Conservation (phyloP, 2,888 invertebrate species). For the Tachina lurida region DNA sequence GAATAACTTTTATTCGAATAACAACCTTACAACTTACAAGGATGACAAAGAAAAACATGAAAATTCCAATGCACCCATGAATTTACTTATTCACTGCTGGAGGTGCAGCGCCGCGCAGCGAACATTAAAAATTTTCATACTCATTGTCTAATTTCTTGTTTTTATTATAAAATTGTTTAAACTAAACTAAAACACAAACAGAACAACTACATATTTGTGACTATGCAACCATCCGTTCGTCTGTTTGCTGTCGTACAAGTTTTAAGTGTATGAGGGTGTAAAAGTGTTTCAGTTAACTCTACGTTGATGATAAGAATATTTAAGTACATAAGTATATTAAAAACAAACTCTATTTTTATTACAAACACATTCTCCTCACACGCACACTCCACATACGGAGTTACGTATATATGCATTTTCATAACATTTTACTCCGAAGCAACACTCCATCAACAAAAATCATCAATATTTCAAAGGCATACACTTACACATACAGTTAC, state of each 20-base stretch:
- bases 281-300: constrained; percentile 68
- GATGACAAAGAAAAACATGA: background rate
- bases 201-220: background rate
- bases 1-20: background rate
- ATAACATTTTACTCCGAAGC: constrained; percentile 34
- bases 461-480: constrained; percentile 63
- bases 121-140: constrained; percentile 1
- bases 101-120: constrained; percentile 59
- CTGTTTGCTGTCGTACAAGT: constrained; percentile 9
- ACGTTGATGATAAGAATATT: constrained; percentile 69
- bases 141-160: constrained; percentile 37
- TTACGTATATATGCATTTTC: constrained; percentile 22
- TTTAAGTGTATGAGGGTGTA: constrained; percentile 56
- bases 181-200: constrained; percentile 32
- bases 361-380: background rate
- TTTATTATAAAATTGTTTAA: constrained; percentile 45
- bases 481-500: constrained; percentile 1
- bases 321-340: constrained; percentile 71
- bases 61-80: constrained; percentile 47
- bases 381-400: background rate
- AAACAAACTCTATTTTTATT: constrained; percentile 66
- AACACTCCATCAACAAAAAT: constrained; percentile 54
- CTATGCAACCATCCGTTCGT: background rate
- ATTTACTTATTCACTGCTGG: constrained; percentile 47
- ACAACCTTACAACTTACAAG: background rate